Evolutionary conservation across 92 coral and sea anemone species (phyloP).

Genomic region (Epizoanthus fatuus): DNA sequence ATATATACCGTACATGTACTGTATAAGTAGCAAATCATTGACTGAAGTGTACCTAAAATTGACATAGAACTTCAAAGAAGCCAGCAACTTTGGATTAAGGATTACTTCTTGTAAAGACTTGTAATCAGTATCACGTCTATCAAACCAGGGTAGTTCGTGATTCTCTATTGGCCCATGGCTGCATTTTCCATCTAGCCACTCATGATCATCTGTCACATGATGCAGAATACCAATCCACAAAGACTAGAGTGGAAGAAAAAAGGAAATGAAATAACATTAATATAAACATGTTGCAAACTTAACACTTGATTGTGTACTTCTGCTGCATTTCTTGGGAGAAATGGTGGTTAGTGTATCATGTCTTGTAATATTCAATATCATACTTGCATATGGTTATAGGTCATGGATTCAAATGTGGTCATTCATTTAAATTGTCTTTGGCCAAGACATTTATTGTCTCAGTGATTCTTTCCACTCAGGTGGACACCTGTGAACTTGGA

Average conservation of each 20-base stretch:
- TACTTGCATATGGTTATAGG: no score
- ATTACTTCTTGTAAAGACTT: not conserved
- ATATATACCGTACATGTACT: no score
- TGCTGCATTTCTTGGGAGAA: not conserved
- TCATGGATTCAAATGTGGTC: no score
- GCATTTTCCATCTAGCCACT: constrained; percentile 21
- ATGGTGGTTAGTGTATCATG: no score
- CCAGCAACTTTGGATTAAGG: not conserved
- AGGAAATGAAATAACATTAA: not conserved
- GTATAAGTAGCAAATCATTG: no score
- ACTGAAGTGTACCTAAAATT: not conserved
- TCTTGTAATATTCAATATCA: no score
- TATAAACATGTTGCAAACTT: not conserved
- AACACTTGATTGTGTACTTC: not conserved
- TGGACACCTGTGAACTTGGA: no score
- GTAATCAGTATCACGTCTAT: no score
- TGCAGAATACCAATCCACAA: constrained; percentile 21
- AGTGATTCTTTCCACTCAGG: no score
- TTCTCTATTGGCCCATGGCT: not conserved
- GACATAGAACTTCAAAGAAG: not conserved
- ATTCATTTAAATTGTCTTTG: no score
- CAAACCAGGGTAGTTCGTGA: no score
- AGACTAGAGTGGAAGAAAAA: not conserved
- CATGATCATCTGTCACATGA: constrained; percentile 7
- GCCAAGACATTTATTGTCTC: no score